These are phyloP conservation scores for Tragelaphus oryx DNA, from an alignment of 2,797 vertebrate genomes.

Conservation along the genomic window DNA sequence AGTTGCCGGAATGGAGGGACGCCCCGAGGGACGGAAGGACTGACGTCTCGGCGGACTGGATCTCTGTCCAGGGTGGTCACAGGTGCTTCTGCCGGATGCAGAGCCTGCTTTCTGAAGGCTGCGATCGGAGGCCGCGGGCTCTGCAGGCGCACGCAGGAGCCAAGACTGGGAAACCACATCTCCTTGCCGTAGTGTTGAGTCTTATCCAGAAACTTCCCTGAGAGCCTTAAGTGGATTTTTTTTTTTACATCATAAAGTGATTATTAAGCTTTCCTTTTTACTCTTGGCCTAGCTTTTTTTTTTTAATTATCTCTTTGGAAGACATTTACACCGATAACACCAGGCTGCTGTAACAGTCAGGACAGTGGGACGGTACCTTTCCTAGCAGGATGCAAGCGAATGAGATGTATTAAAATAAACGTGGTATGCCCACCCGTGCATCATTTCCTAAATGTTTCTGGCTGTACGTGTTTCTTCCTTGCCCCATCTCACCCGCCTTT, in stretches of 20 bases:
- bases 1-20: slow-evolving; percentile 74
- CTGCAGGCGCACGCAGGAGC: slow-evolving; percentile 74
- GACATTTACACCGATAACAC: slow-evolving; percentile 80
- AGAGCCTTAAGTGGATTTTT: slow-evolving; percentile 86
- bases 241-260: slow-evolving; percentile 85
- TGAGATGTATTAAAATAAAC: slow-evolving; percentile 86
- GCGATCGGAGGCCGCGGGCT: slow-evolving; percentile 72
- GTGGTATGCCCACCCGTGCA: slow-evolving; percentile 82
- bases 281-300: slow-evolving; percentile 82
- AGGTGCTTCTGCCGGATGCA: slow-evolving; percentile 80
- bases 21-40: slow-evolving; percentile 54
- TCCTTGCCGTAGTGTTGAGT: slow-evolving; percentile 80
- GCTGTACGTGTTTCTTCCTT: slow-evolving; percentile 72
- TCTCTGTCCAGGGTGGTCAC: slow-evolving; percentile 76
- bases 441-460: slow-evolving; percentile 81
- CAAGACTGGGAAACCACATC: slow-evolving; percentile 75
- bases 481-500: slow-evolving; percentile 38
- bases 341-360: slow-evolving; percentile 79
- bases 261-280: slow-evolving; percentile 85
- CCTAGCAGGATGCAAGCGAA: slow-evolving; percentile 81
- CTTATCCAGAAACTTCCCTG: slow-evolving; percentile 80
- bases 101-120: slow-evolving; percentile 79
- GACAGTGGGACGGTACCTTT: slow-evolving; percentile 77
- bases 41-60: slow-evolving; percentile 71
- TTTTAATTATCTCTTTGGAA: slow-evolving; percentile 79